phyloP scores from a whole-genome alignment of 2,113 vertebrate species.

The Cryptomyrus ogoouensis region DNA sequence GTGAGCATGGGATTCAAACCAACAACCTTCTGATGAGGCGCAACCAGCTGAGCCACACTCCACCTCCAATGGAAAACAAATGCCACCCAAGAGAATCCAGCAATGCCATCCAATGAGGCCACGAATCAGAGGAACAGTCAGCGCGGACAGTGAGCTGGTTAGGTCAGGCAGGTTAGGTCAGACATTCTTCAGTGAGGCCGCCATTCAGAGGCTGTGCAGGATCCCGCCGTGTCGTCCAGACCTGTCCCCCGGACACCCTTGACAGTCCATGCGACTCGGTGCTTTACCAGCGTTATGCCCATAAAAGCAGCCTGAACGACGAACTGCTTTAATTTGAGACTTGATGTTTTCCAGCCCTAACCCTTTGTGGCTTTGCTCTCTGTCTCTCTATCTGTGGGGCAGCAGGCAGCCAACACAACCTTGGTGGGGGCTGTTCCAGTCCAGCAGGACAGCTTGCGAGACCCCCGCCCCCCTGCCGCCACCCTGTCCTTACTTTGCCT shows the following conservation, averaged over 20 bases:
- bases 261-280: neutral
- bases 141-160: neutral
- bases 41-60: neutral
- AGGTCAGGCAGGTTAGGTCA: neutral
- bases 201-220: neutral
- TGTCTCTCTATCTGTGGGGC: neutral
- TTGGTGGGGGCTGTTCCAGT: slow-evolving; percentile 26
- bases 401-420: slow-evolving; percentile 19
- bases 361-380: slow-evolving; percentile 50
- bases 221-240: neutral
- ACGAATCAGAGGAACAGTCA: neutral
- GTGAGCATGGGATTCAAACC: neutral
- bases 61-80: neutral
- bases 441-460: neutral
- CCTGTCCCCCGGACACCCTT: neutral
- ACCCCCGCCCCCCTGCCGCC: neutral
- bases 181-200: neutral
- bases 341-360: slow-evolving; percentile 53
- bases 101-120: neutral
- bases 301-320: slow-evolving; percentile 31
- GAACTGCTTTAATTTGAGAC: slow-evolving; percentile 51
- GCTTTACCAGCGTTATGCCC: neutral
- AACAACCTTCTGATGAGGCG: neutral
- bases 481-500: neutral
- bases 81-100: neutral